A percentile compares a stretch with the other conserved stretches of the same genome.
phyloP scores from a whole-genome alignment of 2,888 invertebrate species.

The Plebejus melissa region DNA sequence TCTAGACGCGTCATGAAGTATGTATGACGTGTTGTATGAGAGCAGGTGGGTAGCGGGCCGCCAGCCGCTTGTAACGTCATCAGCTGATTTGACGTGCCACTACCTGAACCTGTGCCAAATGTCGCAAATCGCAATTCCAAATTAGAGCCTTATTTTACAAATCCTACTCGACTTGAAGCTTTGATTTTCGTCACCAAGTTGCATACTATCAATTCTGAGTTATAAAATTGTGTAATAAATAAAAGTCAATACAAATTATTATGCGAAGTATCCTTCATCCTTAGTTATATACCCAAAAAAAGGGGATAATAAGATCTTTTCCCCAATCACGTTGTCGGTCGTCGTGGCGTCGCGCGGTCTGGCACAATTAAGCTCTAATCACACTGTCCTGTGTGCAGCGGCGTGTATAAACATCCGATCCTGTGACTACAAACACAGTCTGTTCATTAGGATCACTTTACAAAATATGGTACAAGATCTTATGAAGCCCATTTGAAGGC shows the following conservation, averaged over 20 bases:
- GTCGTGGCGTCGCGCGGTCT: background rate
- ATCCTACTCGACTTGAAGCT: background rate
- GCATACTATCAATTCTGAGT: background rate
- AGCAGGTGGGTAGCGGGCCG: slow-evolving; percentile 1
- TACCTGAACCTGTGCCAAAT: slow-evolving; percentile 1
- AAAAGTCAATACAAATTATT: background rate
- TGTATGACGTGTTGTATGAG: background rate
- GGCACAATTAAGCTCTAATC: background rate
- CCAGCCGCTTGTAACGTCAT: slow-evolving; percentile 7
- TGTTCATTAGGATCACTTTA: too few relatives aligned
- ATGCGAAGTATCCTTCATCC: too few relatives aligned
- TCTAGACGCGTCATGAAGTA: slow-evolving; percentile 3
- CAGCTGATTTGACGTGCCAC: background rate
- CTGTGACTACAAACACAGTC: background rate
- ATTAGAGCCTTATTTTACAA: background rate
- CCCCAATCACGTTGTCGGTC: background rate
- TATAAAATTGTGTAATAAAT: background rate
- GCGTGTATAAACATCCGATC: background rate
- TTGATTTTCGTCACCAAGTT: background rate
- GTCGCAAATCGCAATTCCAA: slow-evolving; percentile 2
- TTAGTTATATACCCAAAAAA: background rate
- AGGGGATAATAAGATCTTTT: background rate
- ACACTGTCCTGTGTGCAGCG: background rate
- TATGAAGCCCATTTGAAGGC: background rate
- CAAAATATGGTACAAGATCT: background rate